A percentile compares a stretch with the other conserved stretches of the same genome.
Evolutionary conservation across 2,113 vertebrate species (phyloP).

Genomic region (Nothobranchius kuhntae): DNA sequence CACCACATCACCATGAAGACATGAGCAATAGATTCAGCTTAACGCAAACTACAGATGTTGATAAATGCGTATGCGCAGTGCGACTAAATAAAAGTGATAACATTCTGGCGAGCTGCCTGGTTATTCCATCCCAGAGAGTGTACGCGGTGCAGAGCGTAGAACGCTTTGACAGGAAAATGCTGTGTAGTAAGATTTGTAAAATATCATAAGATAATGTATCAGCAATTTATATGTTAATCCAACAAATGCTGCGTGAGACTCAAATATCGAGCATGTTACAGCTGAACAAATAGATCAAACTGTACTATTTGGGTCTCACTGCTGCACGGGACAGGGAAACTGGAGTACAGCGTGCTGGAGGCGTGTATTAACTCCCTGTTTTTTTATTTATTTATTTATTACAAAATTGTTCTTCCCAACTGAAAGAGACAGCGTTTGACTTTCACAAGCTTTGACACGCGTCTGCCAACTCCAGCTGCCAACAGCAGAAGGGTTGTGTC

Average conservation of each 20-base stretch:
- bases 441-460: slow-evolving; percentile 59
- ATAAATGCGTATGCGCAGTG: slow-evolving; percentile 65
- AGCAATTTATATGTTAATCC: slow-evolving; percentile 79
- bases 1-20: slow-evolving; percentile 40
- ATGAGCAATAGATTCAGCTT: slow-evolving; percentile 36
- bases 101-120: slow-evolving; percentile 53
- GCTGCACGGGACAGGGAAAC: slow-evolving; percentile 43
- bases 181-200: slow-evolving; percentile 55
- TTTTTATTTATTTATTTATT: slow-evolving; percentile 19
- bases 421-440: slow-evolving; percentile 66
- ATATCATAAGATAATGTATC: slow-evolving; percentile 63
- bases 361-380: slow-evolving; percentile 53
- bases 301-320: slow-evolving; percentile 48
- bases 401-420: slow-evolving; percentile 59
- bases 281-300: slow-evolving; percentile 64
- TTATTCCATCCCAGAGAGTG: slow-evolving; percentile 59
- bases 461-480: slow-evolving; percentile 51
- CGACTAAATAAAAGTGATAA: slow-evolving; percentile 69
- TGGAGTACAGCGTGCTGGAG: slow-evolving; percentile 59
- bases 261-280: slow-evolving; percentile 63
- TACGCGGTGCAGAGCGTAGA: slow-evolving; percentile 43
- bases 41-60: slow-evolving; percentile 45
- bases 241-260: slow-evolving; percentile 43
- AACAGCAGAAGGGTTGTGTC: slow-evolving; percentile 47
- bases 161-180: slow-evolving; percentile 54